Base-by-base conservation (phyloP, 2,113 vertebrate genomes). In the Tupaia chinensis region DNA sequence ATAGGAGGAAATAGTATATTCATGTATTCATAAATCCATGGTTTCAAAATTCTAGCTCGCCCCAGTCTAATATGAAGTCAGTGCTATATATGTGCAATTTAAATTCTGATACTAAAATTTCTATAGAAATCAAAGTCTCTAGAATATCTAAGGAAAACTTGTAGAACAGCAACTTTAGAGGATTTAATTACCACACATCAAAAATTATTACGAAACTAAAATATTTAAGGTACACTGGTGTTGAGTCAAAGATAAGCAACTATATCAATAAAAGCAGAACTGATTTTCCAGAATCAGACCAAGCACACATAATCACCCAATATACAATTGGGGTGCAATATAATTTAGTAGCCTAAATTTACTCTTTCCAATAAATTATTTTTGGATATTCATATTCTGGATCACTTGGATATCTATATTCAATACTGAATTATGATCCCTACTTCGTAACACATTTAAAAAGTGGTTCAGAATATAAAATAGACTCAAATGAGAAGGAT, bases 81-180 rank as follows among this genome's bases (percentile, higher is more conserved):
- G 19, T 78, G 22, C 44, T 63, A 72, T 25, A 60, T 60, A 12
- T 70, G 9, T 83, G 23, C 32, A 81, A 83, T 13, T 63, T 20
- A 88, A 95, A 65, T 70, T n/a, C 17, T 60, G 7, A 56, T 54
- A 69, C 34, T 82, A 69, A 95, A 88, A 91, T 60, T 81, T 81
- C 68, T 15, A 29, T n/a, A 25, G 54, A 82, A 81, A 56, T 32
- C 29, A n/a, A 88, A 70, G 14, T 13, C 60, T 29, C 16, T 77
- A 70, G 27, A 54, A 61, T 63, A 86, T 10, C 34, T 27, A 92
- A 44, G 20, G 54, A 83, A 83, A 82, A 76, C 16, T 83, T 63
- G 15, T 69, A 74, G 7, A 82, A n/a, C n/a, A 76, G 10, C 54
- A 90, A 14, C 13, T 9, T n/a, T 70, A 25, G 32, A 63, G 12